phyloP scores from a whole-genome alignment of 2,113 vertebrate genomes.

The Ptyas mucosa region DNA sequence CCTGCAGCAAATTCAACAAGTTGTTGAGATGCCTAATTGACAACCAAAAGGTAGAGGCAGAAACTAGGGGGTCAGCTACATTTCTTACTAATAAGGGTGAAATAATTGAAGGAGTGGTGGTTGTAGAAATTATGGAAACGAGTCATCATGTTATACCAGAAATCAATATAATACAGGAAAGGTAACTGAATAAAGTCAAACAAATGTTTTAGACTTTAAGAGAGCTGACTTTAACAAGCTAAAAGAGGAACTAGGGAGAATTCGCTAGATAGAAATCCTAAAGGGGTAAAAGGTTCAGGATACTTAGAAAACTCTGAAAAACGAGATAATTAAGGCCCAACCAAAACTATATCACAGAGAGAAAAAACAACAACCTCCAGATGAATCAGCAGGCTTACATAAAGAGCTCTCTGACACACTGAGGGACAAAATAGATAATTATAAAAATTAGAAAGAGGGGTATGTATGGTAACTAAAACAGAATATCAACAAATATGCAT shows the following conservation, averaged over 20 bases:
- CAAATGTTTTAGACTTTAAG: not conserved
- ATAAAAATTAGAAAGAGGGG: not conserved
- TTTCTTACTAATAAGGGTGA: no score
- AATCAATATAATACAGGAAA: not conserved
- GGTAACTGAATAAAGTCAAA: not conserved
- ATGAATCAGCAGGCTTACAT: not conserved
- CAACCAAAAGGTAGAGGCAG: not conserved
- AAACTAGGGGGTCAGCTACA: no score
- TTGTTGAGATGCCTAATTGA: not conserved
- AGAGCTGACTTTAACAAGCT: not conserved
- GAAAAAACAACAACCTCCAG: not conserved
- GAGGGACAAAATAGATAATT: not conserved
- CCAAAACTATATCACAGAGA: not conserved
- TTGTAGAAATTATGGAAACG: not conserved
- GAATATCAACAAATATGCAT: not conserved
- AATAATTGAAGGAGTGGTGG: not conserved
- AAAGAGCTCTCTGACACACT: not conserved
- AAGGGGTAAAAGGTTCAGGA: not conserved
- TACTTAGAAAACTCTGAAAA: not conserved
- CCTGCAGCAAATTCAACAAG: not conserved
- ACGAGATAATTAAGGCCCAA: not conserved
- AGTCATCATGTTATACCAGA: not conserved
- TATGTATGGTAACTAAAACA: not conserved
- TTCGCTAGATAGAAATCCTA: not conserved
- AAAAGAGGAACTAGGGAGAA: not conserved